Evolutionary conservation across 2,113 vertebrate species (phyloP), one percentile per base, ranked within the genome.

Genomic region (Neolamprologus fasciatus): DNA sequence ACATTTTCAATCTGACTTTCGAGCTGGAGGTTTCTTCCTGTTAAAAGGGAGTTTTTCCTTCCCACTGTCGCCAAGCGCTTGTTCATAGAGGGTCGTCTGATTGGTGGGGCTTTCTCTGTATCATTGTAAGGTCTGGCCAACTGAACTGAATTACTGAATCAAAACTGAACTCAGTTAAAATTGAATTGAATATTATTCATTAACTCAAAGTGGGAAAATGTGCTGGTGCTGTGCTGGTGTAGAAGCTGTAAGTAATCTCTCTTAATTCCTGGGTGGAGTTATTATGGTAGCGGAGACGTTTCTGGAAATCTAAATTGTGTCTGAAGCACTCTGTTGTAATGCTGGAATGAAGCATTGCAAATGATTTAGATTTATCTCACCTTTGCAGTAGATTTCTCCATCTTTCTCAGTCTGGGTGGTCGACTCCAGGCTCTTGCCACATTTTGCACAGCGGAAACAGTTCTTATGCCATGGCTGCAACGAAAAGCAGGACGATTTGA

Each of bases 361-460:
- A 14, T 66, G 1, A 6, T 37, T 37, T n/a, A 0, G 8, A 4
- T 28, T 7, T 2, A 2, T 21, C 87, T 88, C 76, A 99, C 98
- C 98, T 98, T 99, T 99, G 96, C 98, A 99, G 94, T 99, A 99
- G 95, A 99, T 99, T 95, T 99, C 98, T 54, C 98, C 98, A 2
- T 99, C 98, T 89, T 99, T 99, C 94, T 99, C 98, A 1, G 98
- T 98, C 94, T 98, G 95, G 58, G 98, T 99, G 82, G 98, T 99
- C 8, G 98, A 99, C 93, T 99, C 98, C 90, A 99, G 96, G 90
- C 98, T 97, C 94, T 98, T 99, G 11, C 98, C 98, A 94, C 98
- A 99, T 76, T 99, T 99, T 53, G 98, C 98, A 93, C 98, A 99
- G 53, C 98, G 97, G 95, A 99, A 99, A 88, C 98, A 99, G 94